Evolutionary conservation across 2,113 vertebrate species (phyloP), one percentile per base, ranked within the genome.

Genomic region (Zosterops japonicus): DNA sequence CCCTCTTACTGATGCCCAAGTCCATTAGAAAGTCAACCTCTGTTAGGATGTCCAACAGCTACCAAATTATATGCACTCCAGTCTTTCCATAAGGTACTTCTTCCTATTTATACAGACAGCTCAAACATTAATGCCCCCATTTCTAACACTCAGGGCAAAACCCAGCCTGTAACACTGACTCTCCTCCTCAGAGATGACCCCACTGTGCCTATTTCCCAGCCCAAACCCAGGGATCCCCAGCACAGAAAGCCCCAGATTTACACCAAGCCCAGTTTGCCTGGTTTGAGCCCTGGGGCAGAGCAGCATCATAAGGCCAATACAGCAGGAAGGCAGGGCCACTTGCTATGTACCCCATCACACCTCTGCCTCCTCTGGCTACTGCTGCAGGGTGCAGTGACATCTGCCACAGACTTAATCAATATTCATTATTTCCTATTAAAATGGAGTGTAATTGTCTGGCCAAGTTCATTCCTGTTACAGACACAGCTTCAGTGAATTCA

Each of bases 201-300:
- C 4, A 2, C 4, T 0, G 0, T 7, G 47, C 13, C 59, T 42
- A 6, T 53, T 64, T 6, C 3, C 25, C 63, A 52, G 47, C 10
- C 70, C 28, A 7, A 31, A 8, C 1, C 9, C 1, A 8, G 41
- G 53, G 9, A 77, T 29, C 2, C 22, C 36, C 2, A 1, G 44
- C 11, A 42, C 24, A 53, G 15, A 24, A n/a, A 79, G 70, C 12
- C 39, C 67, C 79, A 4, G 1, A 24, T 3, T 21, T 5, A 2
- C 64, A 41, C 12, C 23, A 23, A 77, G 74, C 14, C 39, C 44
- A 11, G n/a, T 14, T 17, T 9, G 46, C 33, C 44, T 24, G 14
- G 14, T 49, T 33, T 56, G 75, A 83, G 28, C 22, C 31, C 46
- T 7, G 9, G 9, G 36, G 46, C 76, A 77, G 25, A 56, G 50